These are phyloP conservation scores for Bombyx mandarina DNA, from an alignment of 1,140 invertebrate species.

Conservation along the genomic window DNA sequence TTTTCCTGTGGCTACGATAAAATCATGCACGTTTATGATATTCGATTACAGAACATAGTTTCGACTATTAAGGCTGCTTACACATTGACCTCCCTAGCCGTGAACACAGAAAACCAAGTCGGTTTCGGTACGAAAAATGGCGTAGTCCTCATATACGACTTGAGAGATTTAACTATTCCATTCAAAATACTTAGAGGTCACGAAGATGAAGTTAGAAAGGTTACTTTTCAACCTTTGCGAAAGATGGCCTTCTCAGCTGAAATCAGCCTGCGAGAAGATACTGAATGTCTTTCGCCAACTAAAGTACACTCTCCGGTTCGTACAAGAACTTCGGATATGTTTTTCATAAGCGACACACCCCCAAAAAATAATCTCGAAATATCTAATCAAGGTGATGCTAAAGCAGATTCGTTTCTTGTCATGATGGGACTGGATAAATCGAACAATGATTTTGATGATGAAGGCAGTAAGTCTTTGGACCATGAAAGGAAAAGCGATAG, in stretches of 20 bases:
- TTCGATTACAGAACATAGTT: conserved; percentile 56
- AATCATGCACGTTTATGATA: conserved; percentile 61
- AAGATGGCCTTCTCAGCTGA: conserved; percentile 46
- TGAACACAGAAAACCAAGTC: conserved; percentile 51
- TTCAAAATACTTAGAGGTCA: conserved; percentile 51
- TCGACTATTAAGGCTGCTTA: conserved; percentile 52
- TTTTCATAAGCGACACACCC: conserved; percentile 45
- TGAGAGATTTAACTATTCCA: conserved; percentile 51
- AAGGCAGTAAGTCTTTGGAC: conserved; percentile 34
- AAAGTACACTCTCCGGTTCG: conserved; percentile 37
- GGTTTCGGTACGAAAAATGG: conserved; percentile 63
- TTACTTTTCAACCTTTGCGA: conserved; percentile 54
- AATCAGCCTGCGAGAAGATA: conserved; percentile 54
- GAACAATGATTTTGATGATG: conserved; percentile 39
- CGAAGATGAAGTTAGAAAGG: conserved; percentile 45
- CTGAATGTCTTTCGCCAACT: conserved; percentile 27
- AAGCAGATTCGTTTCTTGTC: conserved; percentile 55
- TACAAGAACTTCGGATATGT: conserved; percentile 50
- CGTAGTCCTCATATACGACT: conserved; percentile 54
- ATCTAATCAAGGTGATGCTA: conserved; percentile 28
- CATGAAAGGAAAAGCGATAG: conserved; percentile 41
- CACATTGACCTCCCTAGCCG: conserved; percentile 55
- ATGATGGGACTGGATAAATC: conserved; percentile 57
- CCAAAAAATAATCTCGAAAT: conserved; percentile 33
- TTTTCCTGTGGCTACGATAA: conserved; percentile 64